Base-by-base conservation (phyloP, 2,888 invertebrate genomes). In the Ectemnius cavifrons region DNA sequence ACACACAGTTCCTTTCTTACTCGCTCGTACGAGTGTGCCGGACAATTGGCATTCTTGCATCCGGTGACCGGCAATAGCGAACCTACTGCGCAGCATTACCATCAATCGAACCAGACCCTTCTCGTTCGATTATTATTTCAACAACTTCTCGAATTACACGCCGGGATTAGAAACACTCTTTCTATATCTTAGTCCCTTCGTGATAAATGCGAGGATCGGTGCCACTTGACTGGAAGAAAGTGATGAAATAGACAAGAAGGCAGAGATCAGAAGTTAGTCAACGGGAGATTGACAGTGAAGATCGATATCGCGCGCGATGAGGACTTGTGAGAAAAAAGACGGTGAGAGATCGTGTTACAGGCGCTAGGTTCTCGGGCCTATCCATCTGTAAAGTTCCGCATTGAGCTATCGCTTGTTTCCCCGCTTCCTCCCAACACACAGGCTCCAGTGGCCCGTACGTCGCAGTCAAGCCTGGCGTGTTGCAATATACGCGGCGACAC, bases 311-410 rank as follows among this genome's bases (percentile, higher is more conserved):
- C 57, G 49, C 27, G 16, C 37, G n/a, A 62, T 56, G 65, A 66
- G 16, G 27, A 56, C 20, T 61, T 68, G 76, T 67, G 23, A 66
- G 63, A 46, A 66, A 67, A n/a, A 60, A 37, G 62, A 66, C 27
- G 20, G 56, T 14, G 23, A 11, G 20, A 28, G 62, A 63, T 77
- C 73, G 68, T 67, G 71, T 78, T 78, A 77, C 78, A 20, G 23
- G 62, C 52, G n/a, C 52, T 77, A 71, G 66, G 66, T 68, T 77
- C 74, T 71, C n/a, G 23, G 59, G 60, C 52, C 61, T 73, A 77
- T 71, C 71, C 71, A 62, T 66, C 63, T 57, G 71, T 68, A 64
- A 77, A 77, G 60, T 67, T 77, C 67, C 58, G 52, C 67, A 62
- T 20, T 47, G 47, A 5, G 27, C 28, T 67, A 61, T 68, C 77